phyloP scores from a whole-genome alignment of 2,113 vertebrate species.

The Oreochromis spilurus region DNA sequence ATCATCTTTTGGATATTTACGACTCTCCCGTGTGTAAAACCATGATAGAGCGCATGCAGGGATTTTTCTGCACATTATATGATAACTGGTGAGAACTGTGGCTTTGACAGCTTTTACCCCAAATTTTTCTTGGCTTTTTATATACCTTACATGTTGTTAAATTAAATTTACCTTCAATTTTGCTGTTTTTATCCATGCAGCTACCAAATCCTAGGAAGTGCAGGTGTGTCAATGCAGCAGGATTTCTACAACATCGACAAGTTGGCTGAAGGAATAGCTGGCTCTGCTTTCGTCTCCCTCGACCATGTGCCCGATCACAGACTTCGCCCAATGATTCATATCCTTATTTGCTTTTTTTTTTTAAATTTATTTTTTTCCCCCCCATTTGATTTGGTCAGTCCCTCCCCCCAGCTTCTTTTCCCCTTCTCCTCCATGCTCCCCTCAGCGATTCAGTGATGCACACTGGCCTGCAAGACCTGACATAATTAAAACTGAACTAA shows the following conservation, averaged over 20 bases:
- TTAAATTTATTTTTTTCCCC: too few relatives aligned
- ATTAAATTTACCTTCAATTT: not conserved
- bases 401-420: not conserved
- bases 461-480: not conserved
- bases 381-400: not conserved
- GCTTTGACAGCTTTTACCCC: not conserved
- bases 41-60: conserved; percentile 87
- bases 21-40: conserved; percentile 86
- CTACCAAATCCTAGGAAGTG: conserved; percentile 86
- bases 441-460: not conserved
- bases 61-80: conserved; percentile 87
- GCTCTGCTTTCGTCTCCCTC: conserved; percentile 83
- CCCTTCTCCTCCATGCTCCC: not conserved
- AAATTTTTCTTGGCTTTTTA: not conserved
- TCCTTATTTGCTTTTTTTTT: conserved; percentile 71
- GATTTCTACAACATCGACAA: conserved; percentile 89
- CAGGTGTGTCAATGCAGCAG: conserved; percentile 84
- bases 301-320: conserved; percentile 91
- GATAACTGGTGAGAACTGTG: conserved; percentile 86
- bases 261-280: conserved; percentile 80
- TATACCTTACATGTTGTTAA: not conserved
- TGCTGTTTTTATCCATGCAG: conserved; percentile 52
- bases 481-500: not conserved
- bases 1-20: conserved; percentile 80
- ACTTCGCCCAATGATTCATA: conserved; percentile 90